Base-by-base conservation (phyloP, 1,140 invertebrate species). In the Aricia agestis region DNA sequence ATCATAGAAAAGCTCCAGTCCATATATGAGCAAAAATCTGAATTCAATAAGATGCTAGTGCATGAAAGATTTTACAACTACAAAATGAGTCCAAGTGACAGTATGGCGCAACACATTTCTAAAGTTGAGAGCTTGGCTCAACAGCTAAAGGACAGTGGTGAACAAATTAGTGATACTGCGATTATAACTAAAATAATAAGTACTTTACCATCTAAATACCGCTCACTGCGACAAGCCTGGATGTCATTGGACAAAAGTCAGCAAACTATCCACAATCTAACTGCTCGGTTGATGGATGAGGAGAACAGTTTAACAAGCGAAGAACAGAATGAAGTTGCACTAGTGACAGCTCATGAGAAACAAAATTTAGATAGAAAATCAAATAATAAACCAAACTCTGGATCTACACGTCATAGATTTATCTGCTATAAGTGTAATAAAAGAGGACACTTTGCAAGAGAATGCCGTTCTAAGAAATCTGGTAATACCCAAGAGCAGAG, bases 181-280 rank as follows among this genome's bases (percentile, higher is more conserved):
- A 66, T 89, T 0, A 86, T 86, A 66, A 84, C 84, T 57, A 86
- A 89, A 73, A 82, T 86, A 61, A 57, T 83, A 2, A 72, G 74
- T 59, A 81, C 80, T 13, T 36, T 86, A 42, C 81, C 83, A 15
- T 3, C 63, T 0, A 86, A 86, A 61, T 87, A 77, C 61, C 73
- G 80, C 70, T 81, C 80, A 70, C 65, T 88, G 58, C 79, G 83
- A 32, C 82, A 87, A 75, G 86, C 85, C 0, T 87, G 85, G 84
- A 70, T 86, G 57, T 89, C 82, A 59, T 31, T 89, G 15, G 82
- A 84, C 78, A 72, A 78, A 42, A 72, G 72, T 7, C 79, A 81
- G 70, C 84, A 90, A 76, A 88, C 82, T 18, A 57, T 70, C n/a
- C 7, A 65, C n/a, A 87, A 89, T 71, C 59, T 89, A 9, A 86